A percentile compares a stretch with the other conserved stretches of the same genome.
phyloP scores from a whole-genome alignment of 2,797 vertebrate genomes.

The Trachops cirrhosus region DNA sequence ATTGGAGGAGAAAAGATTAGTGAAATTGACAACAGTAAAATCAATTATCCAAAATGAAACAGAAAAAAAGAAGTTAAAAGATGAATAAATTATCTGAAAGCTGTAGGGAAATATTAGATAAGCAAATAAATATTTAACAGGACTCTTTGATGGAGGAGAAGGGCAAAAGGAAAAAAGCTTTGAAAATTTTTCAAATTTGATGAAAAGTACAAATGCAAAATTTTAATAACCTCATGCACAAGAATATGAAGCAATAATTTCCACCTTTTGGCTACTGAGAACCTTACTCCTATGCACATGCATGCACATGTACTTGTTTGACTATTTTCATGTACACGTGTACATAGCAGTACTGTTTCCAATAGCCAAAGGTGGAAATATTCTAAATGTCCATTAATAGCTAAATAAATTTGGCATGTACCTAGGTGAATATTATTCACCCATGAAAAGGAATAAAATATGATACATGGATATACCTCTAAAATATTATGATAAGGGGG shows the following conservation, averaged over 20 bases:
- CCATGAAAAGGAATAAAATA: neutral
- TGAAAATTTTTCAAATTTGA: neutral
- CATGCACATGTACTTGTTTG: neutral
- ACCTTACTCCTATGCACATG: neutral
- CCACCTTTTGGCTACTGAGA: neutral
- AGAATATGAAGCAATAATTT: neutral
- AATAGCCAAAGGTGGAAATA: neutral
- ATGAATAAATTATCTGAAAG: neutral
- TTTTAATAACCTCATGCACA: neutral
- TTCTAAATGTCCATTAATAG: neutral
- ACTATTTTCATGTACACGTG: neutral
- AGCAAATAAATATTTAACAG: neutral
- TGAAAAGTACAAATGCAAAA: neutral
- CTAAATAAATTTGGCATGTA: neutral
- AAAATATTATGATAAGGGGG: neutral
- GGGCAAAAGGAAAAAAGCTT: neutral
- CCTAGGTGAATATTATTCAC: neutral
- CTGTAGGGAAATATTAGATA: neutral
- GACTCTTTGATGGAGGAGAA: neutral
- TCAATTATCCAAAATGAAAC: neutral
- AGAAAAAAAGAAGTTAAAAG: neutral
- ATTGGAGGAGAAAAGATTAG: neutral
- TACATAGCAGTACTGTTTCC: neutral
- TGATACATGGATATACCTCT: neutral
- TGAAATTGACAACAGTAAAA: neutral